Conservation (phyloP, 2,797 vertebrate genomes). For the Leptoclinus maculatus region DNA sequence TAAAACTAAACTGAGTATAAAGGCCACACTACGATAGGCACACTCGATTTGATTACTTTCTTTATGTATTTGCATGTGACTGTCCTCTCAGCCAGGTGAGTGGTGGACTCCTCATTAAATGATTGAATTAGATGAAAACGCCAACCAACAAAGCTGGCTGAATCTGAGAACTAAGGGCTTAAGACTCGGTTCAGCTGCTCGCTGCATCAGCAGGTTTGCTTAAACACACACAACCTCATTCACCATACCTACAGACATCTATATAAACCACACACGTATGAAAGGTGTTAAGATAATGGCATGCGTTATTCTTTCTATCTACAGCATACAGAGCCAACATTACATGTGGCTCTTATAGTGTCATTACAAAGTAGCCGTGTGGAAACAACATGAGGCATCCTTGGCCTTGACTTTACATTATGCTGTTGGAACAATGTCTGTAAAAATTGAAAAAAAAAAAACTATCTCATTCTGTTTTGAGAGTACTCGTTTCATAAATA, state of each 20-base stretch:
- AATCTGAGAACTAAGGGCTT: not conserved
- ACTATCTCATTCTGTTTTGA: not conserved
- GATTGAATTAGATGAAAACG: not conserved
- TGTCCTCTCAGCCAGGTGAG: not conserved
- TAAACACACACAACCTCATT: not conserved
- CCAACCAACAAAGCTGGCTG: too few relatives aligned
- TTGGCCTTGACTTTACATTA: not conserved
- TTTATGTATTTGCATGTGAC: not conserved
- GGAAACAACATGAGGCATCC: not conserved
- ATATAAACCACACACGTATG: not conserved
- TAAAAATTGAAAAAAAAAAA: not conserved
- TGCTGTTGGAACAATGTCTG: not conserved
- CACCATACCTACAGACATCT: not conserved
- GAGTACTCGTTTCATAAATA: not conserved
- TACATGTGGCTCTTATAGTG: not conserved
- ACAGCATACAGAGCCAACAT: not conserved
- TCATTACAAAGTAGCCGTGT: not conserved
- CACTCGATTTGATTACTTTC: too few relatives aligned
- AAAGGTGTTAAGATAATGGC: not conserved
- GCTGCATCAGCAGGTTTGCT: not conserved
- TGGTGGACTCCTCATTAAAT: not conserved
- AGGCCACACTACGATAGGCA: constrained; percentile 8
- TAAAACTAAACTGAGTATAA: constrained; percentile 61
- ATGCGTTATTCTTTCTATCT: not conserved
- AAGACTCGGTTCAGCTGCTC: not conserved